Base-by-base conservation (phyloP, 2,113 vertebrate genomes). In the Megatriorchis doriae region DNA sequence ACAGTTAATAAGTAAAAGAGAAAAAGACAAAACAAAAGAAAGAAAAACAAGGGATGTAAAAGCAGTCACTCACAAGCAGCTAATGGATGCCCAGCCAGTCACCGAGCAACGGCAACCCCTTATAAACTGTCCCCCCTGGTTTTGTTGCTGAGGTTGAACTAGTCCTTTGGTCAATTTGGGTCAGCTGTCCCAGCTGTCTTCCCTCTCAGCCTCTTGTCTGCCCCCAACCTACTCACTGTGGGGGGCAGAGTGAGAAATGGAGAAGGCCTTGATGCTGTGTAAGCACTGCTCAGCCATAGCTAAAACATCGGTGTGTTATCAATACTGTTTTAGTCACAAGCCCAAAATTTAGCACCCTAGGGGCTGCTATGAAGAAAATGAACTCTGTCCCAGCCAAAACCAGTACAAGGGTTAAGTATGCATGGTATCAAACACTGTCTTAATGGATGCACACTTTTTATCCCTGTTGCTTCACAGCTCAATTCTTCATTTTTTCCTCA, bases 101-200 rank as follows among this genome's bases (percentile, higher is more conserved):
- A 55, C 52, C 19, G 32, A 53, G 7, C 36, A 59, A 25, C 25
- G 9, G 11, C 45, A 83, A 13, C 7, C 11, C 19, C 19, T 59
- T 31, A 68, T 16, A 48, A 91, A 29, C 10, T 48, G 1, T 0
- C 4, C 5, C 1, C 11, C 14, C 31, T 11, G 12, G 6, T 79
- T 85, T 88, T 71, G 45, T 27, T 75, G 13, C 10, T 82, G 29
- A 74, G 31, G 34, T 25, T 20, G 22, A 38, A 25, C 22, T 31
- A 75, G 17, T 11, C 8, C 10, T 80, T 26, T 42, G 18, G 32
- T 63, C 71, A 55, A 1, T 71, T 61, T 52, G 11, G 1, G 0
- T 29, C 31, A 53, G 6, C 16, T 73, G 36, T 88, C 56, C 38
- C 3, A 3, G 13, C 25, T 67, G n/a, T 42, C 42, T 26, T 88